These are phyloP conservation scores for Eidolon helvum DNA, from an alignment of 2,113 vertebrate species.

Conservation along the genomic window DNA sequence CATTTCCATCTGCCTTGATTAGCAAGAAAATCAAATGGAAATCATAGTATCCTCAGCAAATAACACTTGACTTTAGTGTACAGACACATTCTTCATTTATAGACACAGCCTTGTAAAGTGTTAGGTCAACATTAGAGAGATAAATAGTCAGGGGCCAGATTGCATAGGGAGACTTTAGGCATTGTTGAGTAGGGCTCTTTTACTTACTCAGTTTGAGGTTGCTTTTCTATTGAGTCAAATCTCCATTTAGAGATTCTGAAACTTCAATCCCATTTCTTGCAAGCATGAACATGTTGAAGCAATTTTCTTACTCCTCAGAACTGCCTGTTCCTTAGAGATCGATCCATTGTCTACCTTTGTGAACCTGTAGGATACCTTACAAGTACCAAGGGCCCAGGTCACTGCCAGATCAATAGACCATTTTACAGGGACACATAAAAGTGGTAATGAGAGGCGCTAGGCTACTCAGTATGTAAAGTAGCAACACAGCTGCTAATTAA, in stretches of 20 bases:
- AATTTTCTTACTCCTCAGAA: constrained; percentile 36
- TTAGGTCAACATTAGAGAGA: constrained; percentile 61
- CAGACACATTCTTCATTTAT: constrained; percentile 63
- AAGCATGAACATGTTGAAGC: not conserved
- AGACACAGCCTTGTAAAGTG: constrained; percentile 52
- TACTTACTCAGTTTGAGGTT: not conserved
- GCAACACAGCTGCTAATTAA: constrained; percentile 60
- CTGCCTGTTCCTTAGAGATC: not conserved
- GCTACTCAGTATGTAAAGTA: constrained; percentile 40
- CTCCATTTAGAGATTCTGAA: not conserved
- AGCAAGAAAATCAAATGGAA: constrained; percentile 65
- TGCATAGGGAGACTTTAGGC: not conserved
- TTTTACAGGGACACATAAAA: constrained; percentile 23
- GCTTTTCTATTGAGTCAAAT: not conserved
- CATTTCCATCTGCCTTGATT: constrained; percentile 66
- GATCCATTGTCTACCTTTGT: not conserved
- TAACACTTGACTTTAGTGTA: constrained; percentile 59
- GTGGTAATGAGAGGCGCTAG: constrained; percentile 32
- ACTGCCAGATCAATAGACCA: not conserved
- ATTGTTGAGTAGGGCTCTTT: not conserved
- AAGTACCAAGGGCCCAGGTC: not conserved
- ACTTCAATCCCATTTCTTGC: not conserved
- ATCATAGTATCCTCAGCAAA: constrained; percentile 64
- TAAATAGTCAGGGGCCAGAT: constrained; percentile 35
- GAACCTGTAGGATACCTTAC: constrained; percentile 15